Conservation (phyloP, 2,797 vertebrate species). For the Danionella dracula region DNA sequence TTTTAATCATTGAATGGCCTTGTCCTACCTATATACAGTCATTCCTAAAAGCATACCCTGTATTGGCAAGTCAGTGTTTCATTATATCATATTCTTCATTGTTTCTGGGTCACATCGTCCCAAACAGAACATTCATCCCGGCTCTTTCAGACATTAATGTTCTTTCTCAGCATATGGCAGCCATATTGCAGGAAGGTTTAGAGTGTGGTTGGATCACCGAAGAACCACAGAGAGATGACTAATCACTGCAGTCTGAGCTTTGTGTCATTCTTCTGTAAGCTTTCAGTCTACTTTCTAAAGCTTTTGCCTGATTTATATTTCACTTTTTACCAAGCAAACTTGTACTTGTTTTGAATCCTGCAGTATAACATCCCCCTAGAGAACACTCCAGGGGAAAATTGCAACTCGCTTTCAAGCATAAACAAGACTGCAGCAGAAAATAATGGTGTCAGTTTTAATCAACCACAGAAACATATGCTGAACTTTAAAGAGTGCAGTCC, state of each 20-base stretch:
- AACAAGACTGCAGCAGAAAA: not conserved
- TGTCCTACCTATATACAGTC: too few relatives aligned
- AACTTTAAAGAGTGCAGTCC: not conserved
- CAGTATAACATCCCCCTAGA: conserved; percentile 4
- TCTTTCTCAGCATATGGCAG: not conserved
- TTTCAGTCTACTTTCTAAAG: conserved; percentile 7
- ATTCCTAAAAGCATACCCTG: too few relatives aligned
- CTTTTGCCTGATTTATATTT: conserved; percentile 10
- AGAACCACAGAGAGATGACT: conserved; percentile 9
- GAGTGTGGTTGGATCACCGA: not conserved
- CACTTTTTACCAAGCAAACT: not conserved
- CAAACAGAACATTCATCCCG: not conserved
- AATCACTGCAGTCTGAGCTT: conserved; percentile 1
- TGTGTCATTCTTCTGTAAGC: not conserved
- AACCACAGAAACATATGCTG: not conserved
- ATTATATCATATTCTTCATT: not conserved
- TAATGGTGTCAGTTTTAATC: not conserved
- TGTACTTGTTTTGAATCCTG: not conserved
- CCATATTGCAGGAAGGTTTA: not conserved
- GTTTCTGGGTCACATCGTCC: not conserved
- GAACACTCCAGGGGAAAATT: not conserved
- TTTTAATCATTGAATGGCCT: too few relatives aligned
- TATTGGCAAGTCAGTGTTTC: too few relatives aligned
- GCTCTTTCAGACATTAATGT: not conserved
- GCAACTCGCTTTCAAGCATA: not conserved